phyloP scores from a whole-genome alignment of 1,140 invertebrate genomes.

The Amphibalanus amphitrite region DNA sequence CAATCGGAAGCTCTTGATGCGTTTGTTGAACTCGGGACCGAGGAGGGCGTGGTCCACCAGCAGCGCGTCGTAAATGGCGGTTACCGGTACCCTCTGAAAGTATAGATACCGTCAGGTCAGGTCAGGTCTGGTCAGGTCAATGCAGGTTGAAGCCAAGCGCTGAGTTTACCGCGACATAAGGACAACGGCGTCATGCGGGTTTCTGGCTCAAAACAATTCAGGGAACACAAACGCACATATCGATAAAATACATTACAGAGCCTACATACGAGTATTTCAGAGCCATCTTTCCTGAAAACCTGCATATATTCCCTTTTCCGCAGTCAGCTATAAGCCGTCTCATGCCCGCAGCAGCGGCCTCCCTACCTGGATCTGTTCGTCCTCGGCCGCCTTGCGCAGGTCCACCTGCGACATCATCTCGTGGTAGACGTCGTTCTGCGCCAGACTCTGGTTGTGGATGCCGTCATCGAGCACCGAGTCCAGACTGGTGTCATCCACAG shows the following conservation, averaged over 20 bases:
- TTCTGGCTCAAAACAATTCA: too few species aligned
- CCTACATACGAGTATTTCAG: too few species aligned
- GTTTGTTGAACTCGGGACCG: slow-evolving; percentile 27
- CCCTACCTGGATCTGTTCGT: slow-evolving; percentile 16
- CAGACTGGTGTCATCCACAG: slow-evolving; percentile 28
- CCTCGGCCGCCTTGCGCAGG: slow-evolving; percentile 17
- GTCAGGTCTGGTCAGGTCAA: too few species aligned
- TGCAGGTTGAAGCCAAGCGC: too few species aligned
- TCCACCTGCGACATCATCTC: slow-evolving; percentile 23
- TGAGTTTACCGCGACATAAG: too few species aligned
- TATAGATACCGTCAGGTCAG: too few species aligned
- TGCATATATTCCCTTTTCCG: too few species aligned
- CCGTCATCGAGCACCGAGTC: slow-evolving; percentile 32
- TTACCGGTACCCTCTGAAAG: slow-evolving; percentile 20
- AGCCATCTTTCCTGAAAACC: too few species aligned
- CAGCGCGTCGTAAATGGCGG: slow-evolving; percentile 31
- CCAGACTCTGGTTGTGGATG: slow-evolving; percentile 27
- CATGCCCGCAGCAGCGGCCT: not conserved
- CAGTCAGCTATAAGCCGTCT: too few species aligned
- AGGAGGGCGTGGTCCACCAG: slow-evolving; percentile 29
- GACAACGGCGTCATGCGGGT: too few species aligned
- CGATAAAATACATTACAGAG: too few species aligned
- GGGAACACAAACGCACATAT: too few species aligned
- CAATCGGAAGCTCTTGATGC: slow-evolving; percentile 34
- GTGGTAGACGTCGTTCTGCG: slow-evolving; percentile 27